Conservation (phyloP, 2,113 vertebrate genomes). For the Mormoops blainvillei region DNA sequence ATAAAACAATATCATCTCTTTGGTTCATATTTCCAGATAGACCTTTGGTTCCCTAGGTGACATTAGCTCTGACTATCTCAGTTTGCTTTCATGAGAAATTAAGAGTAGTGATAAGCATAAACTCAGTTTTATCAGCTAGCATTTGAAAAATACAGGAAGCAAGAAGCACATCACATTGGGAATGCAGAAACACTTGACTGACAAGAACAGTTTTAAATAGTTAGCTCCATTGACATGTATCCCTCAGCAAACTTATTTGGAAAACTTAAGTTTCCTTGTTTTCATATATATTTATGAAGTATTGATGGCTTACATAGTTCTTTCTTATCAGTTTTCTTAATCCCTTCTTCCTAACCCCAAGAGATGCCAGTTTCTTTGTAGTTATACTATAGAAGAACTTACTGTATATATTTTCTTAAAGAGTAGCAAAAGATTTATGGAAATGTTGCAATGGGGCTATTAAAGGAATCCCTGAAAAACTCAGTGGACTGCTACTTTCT, state of each 20-base stretch:
- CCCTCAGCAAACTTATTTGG: neutral
- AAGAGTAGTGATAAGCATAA: neutral
- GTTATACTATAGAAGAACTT: neutral
- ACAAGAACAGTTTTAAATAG: neutral
- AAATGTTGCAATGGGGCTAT: constrained; percentile 27
- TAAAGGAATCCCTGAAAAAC: constrained; percentile 61
- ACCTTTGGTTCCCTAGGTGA: neutral
- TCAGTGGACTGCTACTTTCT: constrained; percentile 39
- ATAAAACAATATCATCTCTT: neutral
- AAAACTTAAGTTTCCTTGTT: neutral
- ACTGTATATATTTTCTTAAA: constrained; percentile 28
- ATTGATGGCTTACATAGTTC: neutral
- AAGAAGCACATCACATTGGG: neutral
- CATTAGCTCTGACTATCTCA: neutral
- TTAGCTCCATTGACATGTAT: neutral
- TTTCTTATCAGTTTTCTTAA: neutral
- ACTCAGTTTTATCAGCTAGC: neutral
- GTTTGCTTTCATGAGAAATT: neutral
- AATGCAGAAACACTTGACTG: neutral
- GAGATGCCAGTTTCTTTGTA: neutral
- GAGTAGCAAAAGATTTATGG: neutral
- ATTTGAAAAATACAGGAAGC: neutral
- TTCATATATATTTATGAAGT: neutral
- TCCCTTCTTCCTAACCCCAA: neutral
- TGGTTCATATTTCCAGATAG: neutral